These are phyloP conservation scores for Archilochus colubris DNA, from an alignment of 2,113 vertebrate genomes.

Conservation along the genomic window DNA sequence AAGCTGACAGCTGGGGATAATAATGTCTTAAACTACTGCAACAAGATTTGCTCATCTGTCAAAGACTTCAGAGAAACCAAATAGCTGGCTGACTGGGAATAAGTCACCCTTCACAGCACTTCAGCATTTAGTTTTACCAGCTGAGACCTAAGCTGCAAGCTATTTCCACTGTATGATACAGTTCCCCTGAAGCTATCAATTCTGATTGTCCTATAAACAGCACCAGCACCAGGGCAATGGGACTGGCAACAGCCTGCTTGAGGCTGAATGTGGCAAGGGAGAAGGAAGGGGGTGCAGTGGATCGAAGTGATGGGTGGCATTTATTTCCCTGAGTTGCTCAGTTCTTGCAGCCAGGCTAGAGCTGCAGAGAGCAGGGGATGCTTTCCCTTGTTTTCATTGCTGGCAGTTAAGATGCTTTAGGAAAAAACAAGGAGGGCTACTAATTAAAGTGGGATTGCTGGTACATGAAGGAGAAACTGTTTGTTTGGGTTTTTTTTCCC, in stretches of 20 bases:
- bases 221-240: fast-evolving
- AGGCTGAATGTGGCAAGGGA: neutral
- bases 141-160: neutral
- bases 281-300: neutral
- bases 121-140: conserved; percentile 25
- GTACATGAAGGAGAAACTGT: neutral
- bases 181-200: neutral
- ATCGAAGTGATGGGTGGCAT: fast-evolving
- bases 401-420: neutral
- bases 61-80: conserved; percentile 25
- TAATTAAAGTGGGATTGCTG: neutral
- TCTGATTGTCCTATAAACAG: neutral
- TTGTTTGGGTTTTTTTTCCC: neutral
- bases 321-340: neutral
- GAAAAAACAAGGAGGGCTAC: neutral
- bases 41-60: neutral
- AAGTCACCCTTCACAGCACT: neutral
- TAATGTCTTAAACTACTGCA: conserved; percentile 22
- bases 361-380: neutral
- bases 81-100: neutral
- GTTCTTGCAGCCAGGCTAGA: neutral
- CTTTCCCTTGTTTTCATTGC: neutral
- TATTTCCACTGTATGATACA: neutral
- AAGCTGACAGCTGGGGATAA: neutral
- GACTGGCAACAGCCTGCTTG: neutral